These are phyloP conservation scores for Numenius arquata DNA, from an alignment of 2,113 vertebrate species.

Conservation along the genomic window DNA sequence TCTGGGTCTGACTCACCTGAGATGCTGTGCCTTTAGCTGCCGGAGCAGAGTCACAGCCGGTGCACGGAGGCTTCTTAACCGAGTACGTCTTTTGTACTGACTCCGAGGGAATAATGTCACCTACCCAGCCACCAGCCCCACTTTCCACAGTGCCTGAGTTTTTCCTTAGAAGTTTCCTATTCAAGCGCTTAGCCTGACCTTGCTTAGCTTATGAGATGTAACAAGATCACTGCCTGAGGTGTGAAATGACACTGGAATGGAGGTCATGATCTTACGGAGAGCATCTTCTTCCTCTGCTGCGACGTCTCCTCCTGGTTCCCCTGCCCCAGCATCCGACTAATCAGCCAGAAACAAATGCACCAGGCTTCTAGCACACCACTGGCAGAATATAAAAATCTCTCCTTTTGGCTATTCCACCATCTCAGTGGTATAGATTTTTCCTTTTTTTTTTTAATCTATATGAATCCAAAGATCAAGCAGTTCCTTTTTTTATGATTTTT, in stretches of 20 bases:
- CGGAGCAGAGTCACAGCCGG: fast-evolving
- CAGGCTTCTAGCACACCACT: background rate
- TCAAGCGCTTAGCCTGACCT: conserved; percentile 60
- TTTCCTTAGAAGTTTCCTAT: conserved; percentile 58
- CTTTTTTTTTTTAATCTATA: background rate
- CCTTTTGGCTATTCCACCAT: background rate
- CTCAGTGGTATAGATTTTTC: background rate
- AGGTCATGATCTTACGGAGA: conserved; percentile 54
- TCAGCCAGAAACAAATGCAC: conserved; percentile 39
- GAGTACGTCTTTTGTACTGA: background rate
- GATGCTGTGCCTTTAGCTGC: background rate
- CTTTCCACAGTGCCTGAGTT: background rate
- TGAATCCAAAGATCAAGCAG: conserved; percentile 16
- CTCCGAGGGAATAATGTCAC: conserved; percentile 51
- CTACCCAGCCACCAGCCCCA: background rate
- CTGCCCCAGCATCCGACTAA: background rate
- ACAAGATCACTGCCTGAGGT: conserved; percentile 68
- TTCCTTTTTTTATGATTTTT: background rate
- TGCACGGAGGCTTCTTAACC: background rate
- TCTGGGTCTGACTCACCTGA: background rate
- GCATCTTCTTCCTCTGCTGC: conserved; percentile 17
- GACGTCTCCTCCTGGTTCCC: background rate
- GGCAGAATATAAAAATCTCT: conserved; percentile 39
- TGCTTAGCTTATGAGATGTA: conserved; percentile 58
- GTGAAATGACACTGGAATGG: conserved; percentile 62